These are phyloP conservation scores for Sinella curviseta DNA, from an alignment of 1,140 invertebrate species.

Conservation along the genomic window DNA sequence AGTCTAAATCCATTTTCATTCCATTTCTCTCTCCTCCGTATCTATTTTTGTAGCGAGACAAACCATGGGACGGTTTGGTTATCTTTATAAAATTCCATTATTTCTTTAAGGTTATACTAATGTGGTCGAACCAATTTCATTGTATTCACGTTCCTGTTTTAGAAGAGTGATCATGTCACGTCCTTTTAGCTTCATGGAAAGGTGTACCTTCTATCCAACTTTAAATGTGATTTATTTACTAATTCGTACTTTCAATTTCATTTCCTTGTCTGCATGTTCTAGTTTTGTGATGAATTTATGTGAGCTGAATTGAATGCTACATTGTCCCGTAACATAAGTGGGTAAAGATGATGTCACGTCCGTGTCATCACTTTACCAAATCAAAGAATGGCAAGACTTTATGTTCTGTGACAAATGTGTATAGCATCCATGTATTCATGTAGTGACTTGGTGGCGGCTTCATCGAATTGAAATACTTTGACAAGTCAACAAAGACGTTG, in stretches of 20 bases:
- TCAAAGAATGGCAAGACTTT: background rate
- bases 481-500: no score
- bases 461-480: no score
- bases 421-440: no score
- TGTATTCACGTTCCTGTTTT: background rate
- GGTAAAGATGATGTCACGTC: background rate
- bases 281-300: background rate
- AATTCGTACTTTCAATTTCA: background rate
- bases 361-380: background rate
- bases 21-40: background rate
- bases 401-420: no score
- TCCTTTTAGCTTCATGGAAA: no score
- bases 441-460: no score
- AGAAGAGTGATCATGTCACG: background rate
- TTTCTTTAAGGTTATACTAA: background rate
- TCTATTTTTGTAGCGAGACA: background rate
- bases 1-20: conserved; percentile 3
- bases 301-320: background rate
- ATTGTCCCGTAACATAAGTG: background rate
- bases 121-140: background rate
- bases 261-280: background rate
- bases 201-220: no score
- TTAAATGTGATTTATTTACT: background rate
- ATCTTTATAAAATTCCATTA: background rate
- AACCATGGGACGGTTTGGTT: background rate